Evolutionary conservation across 2,113 vertebrate species (phyloP), one percentile per base, ranked within the genome.

Genomic region (Thamnaconus septentrionalis): DNA sequence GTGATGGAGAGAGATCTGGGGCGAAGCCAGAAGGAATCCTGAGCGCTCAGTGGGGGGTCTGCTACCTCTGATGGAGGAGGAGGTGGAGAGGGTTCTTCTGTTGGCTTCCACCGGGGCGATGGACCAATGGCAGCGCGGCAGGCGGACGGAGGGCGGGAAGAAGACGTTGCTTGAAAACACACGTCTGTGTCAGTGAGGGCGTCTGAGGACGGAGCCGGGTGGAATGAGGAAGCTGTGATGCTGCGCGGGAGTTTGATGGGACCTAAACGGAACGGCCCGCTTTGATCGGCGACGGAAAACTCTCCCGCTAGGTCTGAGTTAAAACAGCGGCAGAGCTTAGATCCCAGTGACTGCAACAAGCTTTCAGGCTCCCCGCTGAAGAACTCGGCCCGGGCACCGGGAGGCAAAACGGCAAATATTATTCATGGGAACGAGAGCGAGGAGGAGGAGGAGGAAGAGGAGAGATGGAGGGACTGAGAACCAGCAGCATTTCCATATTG

Each of bases 391-490:
- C 70, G 64, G 40, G 60, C 65, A 75, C 66, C 39, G 75, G 66
- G 74, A 75, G 62, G 57, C 73, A 70, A 79, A 76, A 71, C 62
- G 69, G 81, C 65, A 59, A 79, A 61, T 49, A 78, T 67, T 41
- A 70, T 60, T 61, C 41, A 57, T 63, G 66, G 39, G n/a, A 71
- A 68, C 44, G 8, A 47, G 47, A 67, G 49, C 50, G 56, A 6
- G n/a, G 44, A 75, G 11, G 41, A 42, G 59, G 18, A 31, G 18
- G 18, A 31, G 18, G 18, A 31, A 50, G 45, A 59, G 53, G 66
- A 7, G 53, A 12, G 40, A 54, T 43, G 59, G n/a, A 40, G 54
- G 61, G 66, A 41, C 56, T 75, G 6, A 56, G 41, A 10, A 48
- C 47, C 47, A 7, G 47, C 47, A 8, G 47, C 8, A 31, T 69